Conservation (phyloP, 2,888 invertebrate species). For the Tuberolachnus salignus region DNA sequence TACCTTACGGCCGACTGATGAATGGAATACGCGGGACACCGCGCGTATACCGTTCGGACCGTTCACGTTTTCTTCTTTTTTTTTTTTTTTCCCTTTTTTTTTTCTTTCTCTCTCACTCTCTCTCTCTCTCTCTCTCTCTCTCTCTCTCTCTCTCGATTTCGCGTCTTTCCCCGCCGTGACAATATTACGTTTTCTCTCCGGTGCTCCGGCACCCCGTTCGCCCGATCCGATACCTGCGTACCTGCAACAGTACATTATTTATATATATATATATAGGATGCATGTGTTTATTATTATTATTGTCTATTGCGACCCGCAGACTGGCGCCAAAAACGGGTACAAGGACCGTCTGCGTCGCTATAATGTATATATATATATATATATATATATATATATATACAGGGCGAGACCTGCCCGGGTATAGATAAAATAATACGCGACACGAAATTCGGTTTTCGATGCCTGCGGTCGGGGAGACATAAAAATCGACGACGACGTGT, state of each 20-base stretch:
- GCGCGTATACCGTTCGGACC: background rate
- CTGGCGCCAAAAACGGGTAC: conserved; percentile 54
- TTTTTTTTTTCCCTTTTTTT: no score
- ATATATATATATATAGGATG: no score
- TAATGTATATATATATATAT: no score
- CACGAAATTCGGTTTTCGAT: conserved; percentile 30
- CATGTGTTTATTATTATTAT: no score
- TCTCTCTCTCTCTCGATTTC: background rate
- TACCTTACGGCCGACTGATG: conserved; percentile 42
- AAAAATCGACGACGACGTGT: conserved; percentile 45
- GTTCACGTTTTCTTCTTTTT: no score
- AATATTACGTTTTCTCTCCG: no score
- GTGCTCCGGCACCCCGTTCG: no score
- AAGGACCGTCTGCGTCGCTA: conserved; percentile 32
- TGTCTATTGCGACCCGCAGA: conserved; percentile 37
- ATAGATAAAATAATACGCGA: conserved; percentile 5
- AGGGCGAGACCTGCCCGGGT: background rate
- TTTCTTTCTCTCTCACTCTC: background rate
- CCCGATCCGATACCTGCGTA: no score
- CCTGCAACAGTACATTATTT: no score
- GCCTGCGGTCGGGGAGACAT: conserved; percentile 35
- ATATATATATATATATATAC: no score
- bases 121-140: background rate
- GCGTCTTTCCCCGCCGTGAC: background rate
- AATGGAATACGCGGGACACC: background rate